Evolutionary conservation across 2,888 invertebrate genomes (phyloP).

Genomic region (Alsophila aescularia): DNA sequence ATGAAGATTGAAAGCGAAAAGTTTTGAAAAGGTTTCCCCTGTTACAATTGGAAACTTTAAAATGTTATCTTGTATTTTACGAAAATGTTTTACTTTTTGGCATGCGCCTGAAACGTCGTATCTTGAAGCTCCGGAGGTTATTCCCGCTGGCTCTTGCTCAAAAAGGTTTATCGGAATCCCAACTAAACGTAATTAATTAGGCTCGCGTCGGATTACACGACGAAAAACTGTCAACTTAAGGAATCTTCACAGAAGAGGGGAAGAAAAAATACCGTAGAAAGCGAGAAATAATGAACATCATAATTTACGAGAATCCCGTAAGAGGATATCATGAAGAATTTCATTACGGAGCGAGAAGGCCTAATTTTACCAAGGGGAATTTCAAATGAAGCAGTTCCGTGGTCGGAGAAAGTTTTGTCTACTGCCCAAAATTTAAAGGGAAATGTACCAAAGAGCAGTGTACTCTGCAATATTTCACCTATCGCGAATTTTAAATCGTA

Average conservation of each 20-base stretch:
- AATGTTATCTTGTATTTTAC: slow-evolving; percentile 29
- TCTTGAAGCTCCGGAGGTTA: neutral
- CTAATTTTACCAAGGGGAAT: slow-evolving; percentile 19
- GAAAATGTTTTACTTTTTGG: slow-evolving; percentile 26
- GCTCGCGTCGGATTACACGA: slow-evolving; percentile 17
- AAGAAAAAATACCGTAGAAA: slow-evolving; percentile 21
- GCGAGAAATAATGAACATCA: slow-evolving; percentile 26
- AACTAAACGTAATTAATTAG: slow-evolving; percentile 22
- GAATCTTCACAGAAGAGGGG: neutral
- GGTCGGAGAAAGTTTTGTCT: slow-evolving; percentile 4
- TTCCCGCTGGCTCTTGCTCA: slow-evolving; percentile 2
- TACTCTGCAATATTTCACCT: neutral
- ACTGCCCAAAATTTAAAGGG: slow-evolving; percentile 3
- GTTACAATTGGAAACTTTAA: slow-evolving; percentile 39
- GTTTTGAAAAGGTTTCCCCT: slow-evolving; percentile 59
- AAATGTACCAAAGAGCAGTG: slow-evolving; percentile 1
- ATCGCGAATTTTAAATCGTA: slow-evolving; percentile 10
- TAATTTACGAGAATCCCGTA: slow-evolving; percentile 22
- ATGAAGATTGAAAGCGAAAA: slow-evolving; percentile 52
- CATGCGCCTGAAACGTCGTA: slow-evolving; percentile 13
- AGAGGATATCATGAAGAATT: slow-evolving; percentile 26
- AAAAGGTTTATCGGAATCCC: slow-evolving; percentile 23
- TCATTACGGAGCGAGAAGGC: slow-evolving; percentile 20
- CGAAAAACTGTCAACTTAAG: slow-evolving; percentile 22
- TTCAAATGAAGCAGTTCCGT: slow-evolving; percentile 8